Conservation (phyloP, 2,888 invertebrate species). For the Allygus modestus region DNA sequence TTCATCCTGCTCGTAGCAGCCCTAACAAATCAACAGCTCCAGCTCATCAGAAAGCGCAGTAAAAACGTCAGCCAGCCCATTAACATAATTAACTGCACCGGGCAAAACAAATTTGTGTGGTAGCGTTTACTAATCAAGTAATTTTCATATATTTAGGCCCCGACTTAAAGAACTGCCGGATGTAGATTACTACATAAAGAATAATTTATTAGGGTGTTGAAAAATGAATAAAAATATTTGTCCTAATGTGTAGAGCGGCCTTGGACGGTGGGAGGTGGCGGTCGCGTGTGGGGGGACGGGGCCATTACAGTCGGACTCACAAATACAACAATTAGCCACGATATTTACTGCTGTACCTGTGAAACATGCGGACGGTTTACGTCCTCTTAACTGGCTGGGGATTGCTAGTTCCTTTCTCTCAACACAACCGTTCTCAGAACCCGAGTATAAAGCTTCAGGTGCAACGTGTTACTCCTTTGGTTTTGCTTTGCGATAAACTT, state of each 20-base stretch:
- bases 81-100: conserved; percentile 25
- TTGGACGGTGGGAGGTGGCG: not conserved
- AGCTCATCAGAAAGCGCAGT: not conserved
- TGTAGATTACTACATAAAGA: conserved; percentile 24
- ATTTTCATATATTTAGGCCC: conserved; percentile 30
- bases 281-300: conserved; percentile 4
- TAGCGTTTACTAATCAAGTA: conserved; percentile 40
- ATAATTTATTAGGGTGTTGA: conserved; percentile 38
- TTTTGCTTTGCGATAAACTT: too few species aligned
- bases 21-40: conserved; percentile 1
- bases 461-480: too few species aligned
- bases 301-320: conserved; percentile 14
- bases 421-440: not conserved
- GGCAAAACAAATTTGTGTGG: conserved; percentile 39
- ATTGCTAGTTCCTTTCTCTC: conserved; percentile 3
- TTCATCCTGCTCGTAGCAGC: too few species aligned
- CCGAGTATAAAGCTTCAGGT: too few species aligned
- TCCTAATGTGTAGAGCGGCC: conserved; percentile 16
- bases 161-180: conserved; percentile 6
- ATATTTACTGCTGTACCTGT: conserved; percentile 32
- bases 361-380: not conserved
- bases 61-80: conserved; percentile 2
- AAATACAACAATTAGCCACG: conserved; percentile 38
- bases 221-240: conserved; percentile 47
- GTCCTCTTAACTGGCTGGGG: not conserved